phyloP scores from a whole-genome alignment of 2,113 vertebrate species.

The Xiphorhynchus elegans region DNA sequence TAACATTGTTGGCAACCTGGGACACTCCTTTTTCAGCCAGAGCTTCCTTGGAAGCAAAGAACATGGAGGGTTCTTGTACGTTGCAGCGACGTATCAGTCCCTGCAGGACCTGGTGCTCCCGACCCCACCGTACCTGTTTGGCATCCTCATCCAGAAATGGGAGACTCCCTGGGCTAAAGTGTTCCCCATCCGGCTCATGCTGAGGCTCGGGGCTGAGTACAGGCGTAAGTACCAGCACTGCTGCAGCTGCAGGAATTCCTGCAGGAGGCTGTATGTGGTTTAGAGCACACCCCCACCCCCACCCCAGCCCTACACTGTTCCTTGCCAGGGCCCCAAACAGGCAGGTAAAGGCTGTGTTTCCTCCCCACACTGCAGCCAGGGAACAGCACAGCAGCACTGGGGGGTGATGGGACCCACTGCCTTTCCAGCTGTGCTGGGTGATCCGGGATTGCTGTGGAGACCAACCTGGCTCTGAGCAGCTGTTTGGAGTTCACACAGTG shows the following conservation, averaged over 20 bases:
- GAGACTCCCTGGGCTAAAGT: constrained; percentile 99
- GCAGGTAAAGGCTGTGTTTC: background rate
- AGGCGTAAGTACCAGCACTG: constrained; percentile 83
- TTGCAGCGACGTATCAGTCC: constrained; percentile 93
- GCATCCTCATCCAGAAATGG: constrained; percentile 98
- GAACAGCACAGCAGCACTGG: background rate
- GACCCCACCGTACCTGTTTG: constrained; percentile 93
- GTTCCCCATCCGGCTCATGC: constrained; percentile 96
- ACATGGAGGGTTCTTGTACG: constrained; percentile 95
- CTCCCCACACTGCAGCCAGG: background rate
- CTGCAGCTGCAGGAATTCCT: background rate
- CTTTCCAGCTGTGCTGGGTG: background rate
- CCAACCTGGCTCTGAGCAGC: background rate
- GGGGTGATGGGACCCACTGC: background rate
- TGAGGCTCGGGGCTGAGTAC: constrained; percentile 96
- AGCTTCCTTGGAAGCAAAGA: constrained; percentile 97
- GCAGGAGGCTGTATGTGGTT: background rate
- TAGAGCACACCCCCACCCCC: background rate
- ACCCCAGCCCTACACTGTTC: too few relatives aligned
- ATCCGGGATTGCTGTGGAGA: background rate
- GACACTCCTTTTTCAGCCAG: constrained; percentile 97
- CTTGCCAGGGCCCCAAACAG: background rate
- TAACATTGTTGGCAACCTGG: constrained; percentile 91
- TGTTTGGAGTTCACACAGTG: background rate
- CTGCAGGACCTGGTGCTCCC: constrained; percentile 95